Evolutionary conservation across 2,888 invertebrate species (phyloP), one percentile per base, ranked within the genome.

Genomic region (Lochmaea crataegi): DNA sequence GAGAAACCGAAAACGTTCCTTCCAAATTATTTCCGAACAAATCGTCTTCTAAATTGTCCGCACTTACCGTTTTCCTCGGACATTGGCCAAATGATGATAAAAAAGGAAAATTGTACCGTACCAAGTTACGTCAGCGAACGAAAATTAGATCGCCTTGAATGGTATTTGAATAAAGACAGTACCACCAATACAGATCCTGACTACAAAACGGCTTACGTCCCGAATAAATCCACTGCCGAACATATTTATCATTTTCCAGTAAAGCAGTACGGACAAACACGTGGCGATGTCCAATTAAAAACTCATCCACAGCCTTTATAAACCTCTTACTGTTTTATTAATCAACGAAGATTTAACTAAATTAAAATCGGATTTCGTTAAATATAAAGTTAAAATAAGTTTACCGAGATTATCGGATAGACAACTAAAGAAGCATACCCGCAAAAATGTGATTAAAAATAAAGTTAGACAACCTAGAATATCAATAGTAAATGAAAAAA

Each of bases 61-160:
- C 63, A 70, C 51, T 68, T 74, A n/a, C 74, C 74, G 0, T 48
- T 74, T 18, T 74, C 74, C 12, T 74, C 74, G 2, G 65, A 74
- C 53, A 22, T 74, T n/a, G 74, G 74, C 45, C 64, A 57, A 61
- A 14, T 68, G 4, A 45, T 74, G 53, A 38, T 74, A 16, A 68
- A 65, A 61, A 65, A 42, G 42, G 71, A 68, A 71, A 70, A 73
- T 63, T 45, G 32, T 53, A 38, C 16, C 22, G 66, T 70, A 45
- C 61, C 68, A 11, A 61, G 64, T 26, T 38, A 65, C 61, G 65
- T 65, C 3, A 73, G 14, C 6, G 56, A 68, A 32, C 60, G 67
- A 53, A 74, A 71, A 64, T 22, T 71, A 22, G 74, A 74, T 16
- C 64, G 63, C 18, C 26, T 74, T 22, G 71, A 74, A 32, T 68